Base-by-base conservation (phyloP, 2,797 vertebrate species). In the Corythornis leucogaster region DNA sequence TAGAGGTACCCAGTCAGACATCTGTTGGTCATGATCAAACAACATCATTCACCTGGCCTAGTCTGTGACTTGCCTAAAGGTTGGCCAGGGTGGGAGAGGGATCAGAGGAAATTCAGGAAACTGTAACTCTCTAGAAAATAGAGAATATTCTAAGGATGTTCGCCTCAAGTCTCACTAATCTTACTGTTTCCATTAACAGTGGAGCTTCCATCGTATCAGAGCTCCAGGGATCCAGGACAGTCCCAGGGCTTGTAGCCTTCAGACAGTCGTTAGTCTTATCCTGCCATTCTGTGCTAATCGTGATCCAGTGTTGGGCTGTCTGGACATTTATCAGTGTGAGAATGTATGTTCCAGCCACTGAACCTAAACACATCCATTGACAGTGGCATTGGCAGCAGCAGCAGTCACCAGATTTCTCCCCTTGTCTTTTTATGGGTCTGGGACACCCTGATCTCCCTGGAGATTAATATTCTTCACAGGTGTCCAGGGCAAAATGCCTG, bases 211-310 rank as follows among this genome's bases (percentile, higher is more conserved):
- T 55, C 3, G 4, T 62, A 54, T 20, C 53, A 62, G 50, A 50
- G 40, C 38, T 81, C 8, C 54, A 67, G 28, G 22, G 33, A 30
- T 25, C 11, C 53, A 20, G 54, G 53, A 54, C 79, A 81, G n/a
- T 50, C 38, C 42, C 21, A 57, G 67, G 70, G 57, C 28, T 64
- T 45, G 18, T 6, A 67, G 50, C 73, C 51, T 24, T 30, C 59
- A n/a, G 26, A 15, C 58, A 38, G 3, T 17, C 7, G 2, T 43
- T 24, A 43, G 24, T 26, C 15, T 46, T 5, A 0, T 30, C 6
- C 8, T 68, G 73, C 48, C 31, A 2, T 33, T 12, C 38, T 73
- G 48, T 84, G 80, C 35, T 51, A 22, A 53, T 57, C 17, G 2
- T 6, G 8, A 13, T 45, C 31, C 78, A 10, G 2, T 31, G 51